Evolutionary conservation across 2,113 vertebrate genomes (phyloP).

Genomic region (Pterocles orientalis): DNA sequence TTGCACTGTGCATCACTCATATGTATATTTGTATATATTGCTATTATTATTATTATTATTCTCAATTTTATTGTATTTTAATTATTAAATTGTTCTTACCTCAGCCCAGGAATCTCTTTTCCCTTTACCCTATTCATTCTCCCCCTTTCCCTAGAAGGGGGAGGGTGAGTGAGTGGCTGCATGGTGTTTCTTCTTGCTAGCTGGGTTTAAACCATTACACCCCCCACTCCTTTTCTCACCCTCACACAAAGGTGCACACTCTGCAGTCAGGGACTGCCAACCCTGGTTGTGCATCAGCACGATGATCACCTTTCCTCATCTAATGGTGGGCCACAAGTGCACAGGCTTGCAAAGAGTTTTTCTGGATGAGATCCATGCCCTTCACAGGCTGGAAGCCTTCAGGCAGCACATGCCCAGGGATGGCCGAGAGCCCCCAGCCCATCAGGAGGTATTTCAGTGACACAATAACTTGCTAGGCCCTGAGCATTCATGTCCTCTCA

Average conservation of each 20-base stretch:
- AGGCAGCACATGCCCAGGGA: background rate
- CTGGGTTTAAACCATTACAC: too few relatives aligned
- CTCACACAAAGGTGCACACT: rapidly evolving
- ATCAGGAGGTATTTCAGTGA: background rate
- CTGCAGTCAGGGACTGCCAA: rapidly evolving
- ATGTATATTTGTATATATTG: too few relatives aligned
- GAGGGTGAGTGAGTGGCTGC: too few relatives aligned
- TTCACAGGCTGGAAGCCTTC: background rate
- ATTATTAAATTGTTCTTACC: too few relatives aligned
- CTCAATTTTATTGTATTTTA: too few relatives aligned
- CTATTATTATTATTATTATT: too few relatives aligned
- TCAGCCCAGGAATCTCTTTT: too few relatives aligned
- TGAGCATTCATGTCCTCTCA: rapidly evolving
- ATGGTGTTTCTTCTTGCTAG: too few relatives aligned
- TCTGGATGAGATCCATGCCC: background rate
- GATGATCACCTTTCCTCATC: background rate
- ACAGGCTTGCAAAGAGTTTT: background rate
- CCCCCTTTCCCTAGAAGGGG: too few relatives aligned
- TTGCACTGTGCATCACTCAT: too few relatives aligned
- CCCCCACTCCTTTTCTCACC: background rate
- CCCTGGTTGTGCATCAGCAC: rapidly evolving
- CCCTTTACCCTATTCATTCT: too few relatives aligned
- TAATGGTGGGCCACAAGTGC: background rate
- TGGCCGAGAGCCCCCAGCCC: rapidly evolving
- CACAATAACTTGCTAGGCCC: background rate